A percentile compares a stretch with the other conserved stretches of the same genome.
Conservation (phyloP, 2,888 invertebrate genomes). For the Drosophila anceps region DNA sequence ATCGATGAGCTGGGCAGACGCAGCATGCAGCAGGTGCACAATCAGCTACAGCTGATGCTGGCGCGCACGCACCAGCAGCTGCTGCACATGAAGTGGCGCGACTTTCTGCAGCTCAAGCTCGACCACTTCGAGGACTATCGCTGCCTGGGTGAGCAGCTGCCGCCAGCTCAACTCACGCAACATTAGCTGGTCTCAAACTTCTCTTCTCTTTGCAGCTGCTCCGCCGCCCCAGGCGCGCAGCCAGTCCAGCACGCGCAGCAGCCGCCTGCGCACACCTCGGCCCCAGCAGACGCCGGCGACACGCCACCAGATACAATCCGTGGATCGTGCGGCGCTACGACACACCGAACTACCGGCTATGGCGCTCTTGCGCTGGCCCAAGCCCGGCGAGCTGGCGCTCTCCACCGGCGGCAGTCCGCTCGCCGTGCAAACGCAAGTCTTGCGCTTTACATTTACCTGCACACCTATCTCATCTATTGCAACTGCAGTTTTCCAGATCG, state of each 20-base stretch:
- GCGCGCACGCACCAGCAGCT: conserved; percentile 59
- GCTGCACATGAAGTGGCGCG: conserved; percentile 73
- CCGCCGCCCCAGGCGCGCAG: conserved; percentile 70
- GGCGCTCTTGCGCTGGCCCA: conserved; percentile 84
- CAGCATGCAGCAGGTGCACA: conserved; percentile 42
- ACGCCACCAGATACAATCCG: conserved; percentile 11
- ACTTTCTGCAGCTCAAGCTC: conserved; percentile 61
- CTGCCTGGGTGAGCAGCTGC: conserved; percentile 5
- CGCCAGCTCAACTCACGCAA: no score
- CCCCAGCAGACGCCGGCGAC: conserved; percentile 37
- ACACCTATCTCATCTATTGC: neutral
- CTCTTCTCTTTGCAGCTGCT: conserved; percentile 39
- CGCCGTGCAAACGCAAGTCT: conserved; percentile 78
- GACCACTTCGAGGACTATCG: conserved; percentile 34
- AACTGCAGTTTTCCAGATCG: conserved; percentile 78
- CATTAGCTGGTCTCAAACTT: no score
- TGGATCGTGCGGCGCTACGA: conserved; percentile 1
- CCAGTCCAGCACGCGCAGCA: conserved; percentile 42
- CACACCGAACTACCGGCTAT: conserved; percentile 62
- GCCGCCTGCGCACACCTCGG: conserved; percentile 50
- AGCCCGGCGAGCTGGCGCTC: conserved; percentile 84
- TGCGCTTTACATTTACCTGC: conserved; percentile 4
- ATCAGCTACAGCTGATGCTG: conserved; percentile 52
- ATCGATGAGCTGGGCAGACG: conserved; percentile 63
- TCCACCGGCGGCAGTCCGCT: conserved; percentile 84